A percentile compares a stretch with the other conserved stretches of the same genome.
Evolutionary conservation across 2,113 vertebrate genomes (phyloP).

Genomic region (Arvicanthis niloticus): DNA sequence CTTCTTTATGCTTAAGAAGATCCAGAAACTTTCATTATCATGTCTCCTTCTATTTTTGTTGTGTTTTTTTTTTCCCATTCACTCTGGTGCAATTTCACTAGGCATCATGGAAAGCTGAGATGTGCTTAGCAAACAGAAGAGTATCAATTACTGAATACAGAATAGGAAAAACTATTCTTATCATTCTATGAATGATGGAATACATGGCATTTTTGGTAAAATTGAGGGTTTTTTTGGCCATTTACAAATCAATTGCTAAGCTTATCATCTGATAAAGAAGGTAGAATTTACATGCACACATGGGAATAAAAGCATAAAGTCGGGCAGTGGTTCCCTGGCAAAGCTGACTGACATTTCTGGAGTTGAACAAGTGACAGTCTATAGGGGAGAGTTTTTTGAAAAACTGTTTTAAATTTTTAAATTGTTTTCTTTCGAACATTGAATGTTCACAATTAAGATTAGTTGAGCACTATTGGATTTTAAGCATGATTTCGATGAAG

Average conservation of each 20-base stretch:
- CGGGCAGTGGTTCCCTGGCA: neutral
- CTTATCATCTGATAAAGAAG: neutral
- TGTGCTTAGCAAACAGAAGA: neutral
- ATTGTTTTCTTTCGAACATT: neutral
- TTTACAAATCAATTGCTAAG: neutral
- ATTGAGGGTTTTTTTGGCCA: neutral
- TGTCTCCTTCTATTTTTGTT: neutral
- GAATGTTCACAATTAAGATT: neutral
- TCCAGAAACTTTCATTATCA: neutral
- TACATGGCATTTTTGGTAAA: neutral
- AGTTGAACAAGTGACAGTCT: neutral
- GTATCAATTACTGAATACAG: neutral
- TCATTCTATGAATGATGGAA: neutral
- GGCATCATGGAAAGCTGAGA: neutral
- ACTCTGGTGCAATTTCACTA: neutral
- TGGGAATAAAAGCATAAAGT: neutral
- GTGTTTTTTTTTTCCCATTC: neutral
- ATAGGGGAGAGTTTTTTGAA: neutral
- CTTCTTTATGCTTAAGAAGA: neutral
- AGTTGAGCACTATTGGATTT: neutral
- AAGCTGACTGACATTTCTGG: neutral
- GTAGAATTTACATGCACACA: neutral
- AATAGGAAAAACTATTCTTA: neutral
- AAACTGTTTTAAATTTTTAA: slow-evolving; percentile 1
- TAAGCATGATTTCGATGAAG: slow-evolving; percentile 22